Conservation (phyloP, 2,888 invertebrate genomes). For the Lepidocyrtinus sp. region DNA sequence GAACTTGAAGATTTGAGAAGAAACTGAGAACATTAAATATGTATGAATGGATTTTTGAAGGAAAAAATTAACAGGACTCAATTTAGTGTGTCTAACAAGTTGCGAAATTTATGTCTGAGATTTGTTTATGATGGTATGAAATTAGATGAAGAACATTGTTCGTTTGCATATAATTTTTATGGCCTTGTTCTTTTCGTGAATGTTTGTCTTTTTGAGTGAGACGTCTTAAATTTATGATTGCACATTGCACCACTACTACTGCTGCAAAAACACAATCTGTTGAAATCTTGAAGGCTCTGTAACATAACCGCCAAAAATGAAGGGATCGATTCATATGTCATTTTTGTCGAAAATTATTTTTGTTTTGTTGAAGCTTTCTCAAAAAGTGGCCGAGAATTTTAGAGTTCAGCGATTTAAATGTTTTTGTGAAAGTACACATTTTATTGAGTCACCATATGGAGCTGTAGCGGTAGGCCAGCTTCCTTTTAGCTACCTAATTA, state of each 20-base stretch:
- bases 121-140: too few species aligned
- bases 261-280: too few species aligned
- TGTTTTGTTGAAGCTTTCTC: too few species aligned
- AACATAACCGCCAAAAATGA: conserved; percentile 45
- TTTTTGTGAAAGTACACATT: not conserved
- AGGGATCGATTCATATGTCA: not conserved
- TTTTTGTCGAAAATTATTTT: too few species aligned
- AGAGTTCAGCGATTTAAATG: not conserved
- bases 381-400: not conserved
- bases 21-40: too few species aligned
- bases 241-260: not conserved
- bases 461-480: not conserved
- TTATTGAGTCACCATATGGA: conserved; percentile 45
- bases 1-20: too few species aligned
- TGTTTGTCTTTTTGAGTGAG: not conserved
- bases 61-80: not conserved
- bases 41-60: not conserved
- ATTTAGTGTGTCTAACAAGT: not conserved
- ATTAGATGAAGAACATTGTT: not conserved
- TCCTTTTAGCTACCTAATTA: conserved; percentile 28
- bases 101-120: too few species aligned
- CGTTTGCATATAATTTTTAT: not conserved
- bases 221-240: not conserved
- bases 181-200: not conserved
- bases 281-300: conserved; percentile 59